Percentiles rank a stretch among this genome's conserved stretches.
Conservation (phyloP, 2,888 invertebrate genomes). For the Cactoblastis cactorum region DNA sequence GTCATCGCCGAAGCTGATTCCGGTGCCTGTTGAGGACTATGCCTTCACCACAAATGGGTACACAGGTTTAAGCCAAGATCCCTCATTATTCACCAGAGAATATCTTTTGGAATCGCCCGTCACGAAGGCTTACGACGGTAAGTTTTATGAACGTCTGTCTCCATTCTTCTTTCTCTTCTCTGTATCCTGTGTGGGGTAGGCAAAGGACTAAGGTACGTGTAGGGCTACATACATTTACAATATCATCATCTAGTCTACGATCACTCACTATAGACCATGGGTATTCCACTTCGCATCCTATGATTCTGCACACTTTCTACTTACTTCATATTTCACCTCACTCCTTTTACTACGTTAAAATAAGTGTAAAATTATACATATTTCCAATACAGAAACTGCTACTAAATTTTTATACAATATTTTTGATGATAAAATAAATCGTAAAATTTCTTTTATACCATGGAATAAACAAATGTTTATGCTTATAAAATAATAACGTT, state of each 20-base stretch:
- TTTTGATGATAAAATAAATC: no score
- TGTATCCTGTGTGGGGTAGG: slow-evolving; percentile 5
- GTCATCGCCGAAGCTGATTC: slow-evolving; percentile 38
- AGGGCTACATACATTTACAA: not conserved
- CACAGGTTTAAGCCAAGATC: slow-evolving; percentile 49
- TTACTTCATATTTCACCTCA: not conserved
- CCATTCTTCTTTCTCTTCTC: slow-evolving; percentile 3
- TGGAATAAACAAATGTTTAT: no score
- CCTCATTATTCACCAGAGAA: slow-evolving; percentile 66
- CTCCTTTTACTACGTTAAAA: not conserved
- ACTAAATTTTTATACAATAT: no score
- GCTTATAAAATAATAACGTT: no score
- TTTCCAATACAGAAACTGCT: no score
- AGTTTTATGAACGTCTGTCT: slow-evolving; percentile 27
- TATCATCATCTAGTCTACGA: not conserved
- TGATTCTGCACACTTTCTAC: slow-evolving; percentile 1
- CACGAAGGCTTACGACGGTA: slow-evolving; percentile 68
- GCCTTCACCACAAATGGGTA: slow-evolving; percentile 52
- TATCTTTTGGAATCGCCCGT: slow-evolving; percentile 69
- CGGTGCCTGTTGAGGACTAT: slow-evolving; percentile 48
- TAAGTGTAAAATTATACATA: no score
- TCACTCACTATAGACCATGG: slow-evolving; percentile 1
- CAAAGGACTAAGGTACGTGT: slow-evolving; percentile 9
- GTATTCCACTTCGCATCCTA: not conserved
- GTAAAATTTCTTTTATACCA: no score